Percentiles rank a stretch among this genome's conserved stretches.
Conservation (phyloP, 2,113 vertebrate species). For the Pardalotus punctatus region DNA sequence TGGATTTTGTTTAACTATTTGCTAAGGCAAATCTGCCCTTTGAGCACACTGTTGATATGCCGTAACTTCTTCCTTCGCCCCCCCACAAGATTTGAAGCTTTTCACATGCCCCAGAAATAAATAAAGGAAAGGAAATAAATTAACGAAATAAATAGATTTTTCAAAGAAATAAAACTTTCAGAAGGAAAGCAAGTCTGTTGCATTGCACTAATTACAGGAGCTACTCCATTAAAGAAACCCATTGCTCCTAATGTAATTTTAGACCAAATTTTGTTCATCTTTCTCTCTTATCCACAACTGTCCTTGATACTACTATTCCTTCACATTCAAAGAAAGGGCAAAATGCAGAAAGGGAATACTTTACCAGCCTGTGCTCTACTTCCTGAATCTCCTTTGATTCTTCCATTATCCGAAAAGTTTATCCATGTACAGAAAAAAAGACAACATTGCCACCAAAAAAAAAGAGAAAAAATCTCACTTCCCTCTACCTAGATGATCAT, state of each 20-base stretch:
- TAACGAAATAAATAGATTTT: neutral
- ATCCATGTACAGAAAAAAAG: neutral
- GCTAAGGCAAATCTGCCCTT: neutral
- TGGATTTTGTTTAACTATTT: neutral
- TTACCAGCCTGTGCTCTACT: neutral
- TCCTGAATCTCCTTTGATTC: neutral
- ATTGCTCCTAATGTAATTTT: neutral
- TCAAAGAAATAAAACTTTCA: neutral
- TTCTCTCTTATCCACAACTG: neutral
- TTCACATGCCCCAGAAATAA: neutral
- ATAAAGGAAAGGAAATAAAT: too few species aligned
- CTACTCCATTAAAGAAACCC: neutral
- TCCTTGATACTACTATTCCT: neutral
- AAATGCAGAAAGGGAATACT: neutral
- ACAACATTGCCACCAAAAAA: neutral
- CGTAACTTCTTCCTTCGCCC: neutral
- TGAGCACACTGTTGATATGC: neutral
- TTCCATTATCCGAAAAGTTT: neutral
- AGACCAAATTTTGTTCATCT: neutral
- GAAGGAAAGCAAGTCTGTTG: neutral
- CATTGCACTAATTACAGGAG: neutral
- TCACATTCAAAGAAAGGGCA: neutral
- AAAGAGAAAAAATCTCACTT: neutral
- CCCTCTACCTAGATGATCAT: neutral
- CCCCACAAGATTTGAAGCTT: neutral